Evolutionary conservation across 2,797 vertebrate genomes (phyloP), one percentile per base, ranked within the genome.

Genomic region (Paratrypauchen microcephalus): DNA sequence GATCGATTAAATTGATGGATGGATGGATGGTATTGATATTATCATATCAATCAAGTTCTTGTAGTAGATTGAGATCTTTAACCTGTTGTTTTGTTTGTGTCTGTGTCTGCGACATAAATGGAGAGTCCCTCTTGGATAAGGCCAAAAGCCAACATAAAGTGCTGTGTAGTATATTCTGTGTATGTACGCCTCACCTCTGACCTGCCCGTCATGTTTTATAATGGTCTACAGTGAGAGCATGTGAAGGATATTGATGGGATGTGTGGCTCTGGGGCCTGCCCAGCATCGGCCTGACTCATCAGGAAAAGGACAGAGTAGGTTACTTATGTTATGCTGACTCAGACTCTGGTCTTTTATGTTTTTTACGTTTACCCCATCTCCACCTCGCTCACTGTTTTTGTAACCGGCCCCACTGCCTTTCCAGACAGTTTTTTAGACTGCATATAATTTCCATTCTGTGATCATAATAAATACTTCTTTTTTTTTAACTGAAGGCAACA

Each of bases 311-410:
- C 54, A 18, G 30, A 71, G 61, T 39, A 75, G 72, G 77, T 83
- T 76, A 77, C 63, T 75, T 32, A 74, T 50, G 64, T 73, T 71
- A 50, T 84, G 81, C 84, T 83, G 82, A 83, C 74, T 89, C 80
- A 76, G 74, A 12, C 72, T 68, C n/a, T 24, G 23, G 45, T 65
- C 23, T 64, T 41, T 39, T 63, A 24, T 26, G 21, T 47, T 24
- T 62, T 62, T 47, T 64, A 3, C 6, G 0, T 16, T 24, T 12
- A 48, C 62, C 62, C 23, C 62, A 6, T 45, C 21, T 26, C 13
- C 41, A 61, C 2, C 30, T 5, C 19, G 0, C 21, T 63, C n/a
- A 8, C 60, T 63, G 21, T 48, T 24, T 47, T 23, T 64, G 21
- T 15, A 45, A 5, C 21, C 0, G 12, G 30, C 4, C 58, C 26